Percentiles rank a stretch among this genome's conserved stretches.
Conservation (phyloP, 2,113 vertebrate genomes). For the Gymnarchus niloticus region DNA sequence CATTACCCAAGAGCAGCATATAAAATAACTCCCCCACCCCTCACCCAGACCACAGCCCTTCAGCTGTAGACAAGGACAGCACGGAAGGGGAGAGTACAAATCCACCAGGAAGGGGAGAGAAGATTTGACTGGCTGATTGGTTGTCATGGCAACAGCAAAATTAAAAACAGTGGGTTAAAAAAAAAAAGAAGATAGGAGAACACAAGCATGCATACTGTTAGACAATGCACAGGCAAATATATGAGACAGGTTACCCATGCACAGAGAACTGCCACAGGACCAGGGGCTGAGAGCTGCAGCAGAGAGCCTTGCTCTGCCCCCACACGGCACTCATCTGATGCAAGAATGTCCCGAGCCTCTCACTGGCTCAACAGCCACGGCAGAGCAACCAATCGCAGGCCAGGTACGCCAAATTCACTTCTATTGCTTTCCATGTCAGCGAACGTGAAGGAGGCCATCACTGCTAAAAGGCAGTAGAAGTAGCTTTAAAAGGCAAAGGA, state of each 20-base stretch:
- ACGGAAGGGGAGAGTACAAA: conserved; percentile 59
- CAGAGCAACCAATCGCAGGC: neutral
- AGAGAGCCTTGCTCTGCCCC: conserved; percentile 16
- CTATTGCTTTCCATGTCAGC: neutral
- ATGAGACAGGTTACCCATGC: neutral
- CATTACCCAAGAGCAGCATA: conserved; percentile 1
- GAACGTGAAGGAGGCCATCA: neutral
- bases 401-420: neutral
- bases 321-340: neutral
- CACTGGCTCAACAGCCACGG: neutral
- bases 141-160: conserved; percentile 58
- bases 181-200: neutral
- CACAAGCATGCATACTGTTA: conserved; percentile 36
- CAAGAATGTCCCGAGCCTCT: neutral
- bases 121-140: conserved; percentile 64
- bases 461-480: neutral
- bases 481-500: neutral
- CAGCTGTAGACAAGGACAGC: conserved; percentile 22
- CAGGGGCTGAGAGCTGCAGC: neutral
- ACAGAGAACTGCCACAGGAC: neutral
- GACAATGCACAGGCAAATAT: conserved; percentile 10
- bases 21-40: neutral
- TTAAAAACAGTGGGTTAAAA: conserved; percentile 45
- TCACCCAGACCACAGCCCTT: conserved; percentile 20
- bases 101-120: conserved; percentile 47